Evolutionary conservation across 2,113 vertebrate genomes (phyloP), one percentile per base, ranked within the genome.

Genomic region (Podilymbus podiceps): DNA sequence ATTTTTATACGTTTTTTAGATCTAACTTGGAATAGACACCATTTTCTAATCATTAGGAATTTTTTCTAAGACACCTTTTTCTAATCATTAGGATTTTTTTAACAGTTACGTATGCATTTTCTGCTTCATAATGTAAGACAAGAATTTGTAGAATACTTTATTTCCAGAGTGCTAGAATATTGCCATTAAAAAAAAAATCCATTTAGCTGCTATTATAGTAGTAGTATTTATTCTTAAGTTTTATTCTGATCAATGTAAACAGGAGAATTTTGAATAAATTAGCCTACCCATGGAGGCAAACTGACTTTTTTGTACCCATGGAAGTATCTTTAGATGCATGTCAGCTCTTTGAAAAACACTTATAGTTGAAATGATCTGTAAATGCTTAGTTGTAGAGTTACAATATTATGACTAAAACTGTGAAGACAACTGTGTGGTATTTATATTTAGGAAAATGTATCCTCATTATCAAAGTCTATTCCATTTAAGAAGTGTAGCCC

Each of bases 51-150:
- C 1, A 13, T 46, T 8, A 17, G 16, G 66, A 11, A 5, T 25
- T 23, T 72, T 71, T 69, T 55, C n/a, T n/a, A n/a, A 44, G 31
- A 76, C 69, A 33, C 27, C 13, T 71, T 60, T 80, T 77, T 60
- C 18, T 60, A 56, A 44, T 24, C 1, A 13, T 46, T 8, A 17
- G 16, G 66, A 11, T 5, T 25, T 23, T 72, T 71, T 69, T 55
- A n/a, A n/a, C n/a, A n/a, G 11, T 63, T 82, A 27, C 0, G 1
- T 60, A 11, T 52, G 19, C 2, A 1, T 33, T 79, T 84, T 27
- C 18, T 8, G 11, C 49, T 85, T 74, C 16, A 15, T 56, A 33
- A 60, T 52, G 6, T 47, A 71, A 58, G 23, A 64, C 13, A 31
- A 46, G 31, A 76, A 35, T 42, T 56, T 60, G 4, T 55, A 67